Evolutionary conservation across 1,140 invertebrate species (phyloP).

Genomic region (Eueides isabella): DNA sequence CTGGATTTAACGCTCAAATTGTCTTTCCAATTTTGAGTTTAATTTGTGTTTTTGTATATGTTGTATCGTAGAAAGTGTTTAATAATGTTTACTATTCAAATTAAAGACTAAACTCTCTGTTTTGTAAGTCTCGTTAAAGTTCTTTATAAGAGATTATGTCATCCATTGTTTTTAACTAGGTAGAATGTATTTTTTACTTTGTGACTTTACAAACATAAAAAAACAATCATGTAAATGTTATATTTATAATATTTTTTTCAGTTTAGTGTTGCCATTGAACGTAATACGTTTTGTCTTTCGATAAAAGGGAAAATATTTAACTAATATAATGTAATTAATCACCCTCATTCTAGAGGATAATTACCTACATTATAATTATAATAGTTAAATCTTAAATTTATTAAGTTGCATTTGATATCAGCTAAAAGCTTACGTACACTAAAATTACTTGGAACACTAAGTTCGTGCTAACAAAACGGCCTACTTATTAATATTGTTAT

Average conservation of each 20-base stretch:
- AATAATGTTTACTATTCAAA: not conserved
- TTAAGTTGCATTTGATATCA: no score
- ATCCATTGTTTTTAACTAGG: not conserved
- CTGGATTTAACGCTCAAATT: not conserved
- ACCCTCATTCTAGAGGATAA: no score
- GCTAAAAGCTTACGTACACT: not conserved
- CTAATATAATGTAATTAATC: no score
- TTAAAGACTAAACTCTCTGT: not conserved
- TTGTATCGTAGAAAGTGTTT: not conserved
- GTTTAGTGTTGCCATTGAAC: not conserved
- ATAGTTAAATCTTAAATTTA: no score
- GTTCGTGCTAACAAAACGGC: not conserved
- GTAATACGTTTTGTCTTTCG: no score
- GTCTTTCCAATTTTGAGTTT: not conserved
- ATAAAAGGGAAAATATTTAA: no score
- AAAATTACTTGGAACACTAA: not conserved
- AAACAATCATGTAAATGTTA: no score
- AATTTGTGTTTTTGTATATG: not conserved
- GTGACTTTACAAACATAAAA: no score
- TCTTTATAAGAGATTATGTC: not conserved
- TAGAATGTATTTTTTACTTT: no score
- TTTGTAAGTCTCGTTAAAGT: not conserved
- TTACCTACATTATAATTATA: no score
- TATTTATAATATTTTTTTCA: no score
- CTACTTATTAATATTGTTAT: not conserved